phyloP scores from a whole-genome alignment of 2,888 invertebrate genomes.

The Eupithecia centaureata region DNA sequence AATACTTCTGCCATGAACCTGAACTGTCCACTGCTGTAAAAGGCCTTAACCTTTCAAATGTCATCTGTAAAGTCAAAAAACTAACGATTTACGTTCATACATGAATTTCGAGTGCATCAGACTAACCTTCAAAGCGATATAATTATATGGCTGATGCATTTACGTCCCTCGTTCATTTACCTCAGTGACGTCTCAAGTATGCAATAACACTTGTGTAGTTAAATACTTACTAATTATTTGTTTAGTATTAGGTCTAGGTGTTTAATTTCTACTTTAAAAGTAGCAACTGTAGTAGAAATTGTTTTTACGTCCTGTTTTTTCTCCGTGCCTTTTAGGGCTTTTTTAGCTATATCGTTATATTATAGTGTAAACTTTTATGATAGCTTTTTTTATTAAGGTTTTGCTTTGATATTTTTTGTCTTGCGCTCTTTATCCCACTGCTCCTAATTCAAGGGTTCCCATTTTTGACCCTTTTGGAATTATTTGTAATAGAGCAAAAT shows the following conservation, averaged over 20 bases:
- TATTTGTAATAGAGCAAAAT: not conserved
- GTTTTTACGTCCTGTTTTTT: too few relatives aligned
- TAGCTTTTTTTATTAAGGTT: too few relatives aligned
- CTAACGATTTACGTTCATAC: constrained; percentile 12
- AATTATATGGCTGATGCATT: constrained; percentile 14
- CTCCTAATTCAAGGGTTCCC: too few relatives aligned
- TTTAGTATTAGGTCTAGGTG: not conserved
- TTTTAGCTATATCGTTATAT: not conserved
- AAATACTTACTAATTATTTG: not conserved
- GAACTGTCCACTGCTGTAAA: not conserved
- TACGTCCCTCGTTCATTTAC: constrained; percentile 26
- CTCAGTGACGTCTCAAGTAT: constrained; percentile 24
- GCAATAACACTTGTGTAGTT: constrained; percentile 23
- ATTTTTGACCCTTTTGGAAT: not conserved
- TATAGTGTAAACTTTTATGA: too few relatives aligned
- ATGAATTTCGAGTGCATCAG: constrained; percentile 9
- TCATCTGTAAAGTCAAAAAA: not conserved
- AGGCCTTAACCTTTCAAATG: constrained; percentile 11
- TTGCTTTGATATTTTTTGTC: too few relatives aligned
- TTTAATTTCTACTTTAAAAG: not conserved
- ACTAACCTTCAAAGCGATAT: constrained; percentile 19
- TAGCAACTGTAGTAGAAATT: too few relatives aligned
- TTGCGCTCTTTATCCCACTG: too few relatives aligned
- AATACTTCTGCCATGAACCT: not conserved
- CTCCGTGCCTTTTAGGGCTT: not conserved